Evolutionary conservation across 2,113 vertebrate species (phyloP).

Genomic region (Heterochromis multidens): DNA sequence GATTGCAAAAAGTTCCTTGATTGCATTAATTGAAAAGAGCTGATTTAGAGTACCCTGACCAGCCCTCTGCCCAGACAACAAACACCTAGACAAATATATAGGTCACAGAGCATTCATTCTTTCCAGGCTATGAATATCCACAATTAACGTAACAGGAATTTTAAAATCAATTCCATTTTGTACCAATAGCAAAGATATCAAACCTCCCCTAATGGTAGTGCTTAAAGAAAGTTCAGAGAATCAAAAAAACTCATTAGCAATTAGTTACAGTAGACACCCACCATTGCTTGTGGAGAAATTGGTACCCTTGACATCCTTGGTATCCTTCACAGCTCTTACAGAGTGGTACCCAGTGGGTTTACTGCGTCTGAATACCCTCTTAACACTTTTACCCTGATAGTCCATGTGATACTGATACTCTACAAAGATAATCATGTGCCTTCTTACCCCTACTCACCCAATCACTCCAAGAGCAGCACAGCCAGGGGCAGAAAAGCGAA

Average conservation of each 20-base stretch:
- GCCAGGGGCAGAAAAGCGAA: conserved; percentile 32
- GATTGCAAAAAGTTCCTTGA: no score
- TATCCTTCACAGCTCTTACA: background rate
- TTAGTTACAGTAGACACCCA: background rate
- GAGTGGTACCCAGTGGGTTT: background rate
- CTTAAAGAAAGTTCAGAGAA: no score
- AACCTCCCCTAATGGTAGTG: rapidly evolving
- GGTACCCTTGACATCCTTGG: background rate
- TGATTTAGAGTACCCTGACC: background rate
- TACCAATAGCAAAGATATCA: background rate
- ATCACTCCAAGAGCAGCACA: conserved; percentile 9
- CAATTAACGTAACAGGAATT: background rate
- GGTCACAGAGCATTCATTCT: no score
- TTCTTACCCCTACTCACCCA: conserved; percentile 31
- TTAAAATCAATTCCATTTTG: background rate
- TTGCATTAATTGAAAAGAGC: rapidly evolving
- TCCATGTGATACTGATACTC: background rate
- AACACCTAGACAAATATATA: background rate
- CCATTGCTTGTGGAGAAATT: background rate
- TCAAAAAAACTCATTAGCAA: background rate
- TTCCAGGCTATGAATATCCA: background rate
- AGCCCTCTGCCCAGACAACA: no score
- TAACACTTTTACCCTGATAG: no score
- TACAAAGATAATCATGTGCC: background rate
- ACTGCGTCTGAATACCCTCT: background rate